These are phyloP conservation scores for Megalurothrips usitatus DNA, from an alignment of 2,888 invertebrate species.

Conservation along the genomic window DNA sequence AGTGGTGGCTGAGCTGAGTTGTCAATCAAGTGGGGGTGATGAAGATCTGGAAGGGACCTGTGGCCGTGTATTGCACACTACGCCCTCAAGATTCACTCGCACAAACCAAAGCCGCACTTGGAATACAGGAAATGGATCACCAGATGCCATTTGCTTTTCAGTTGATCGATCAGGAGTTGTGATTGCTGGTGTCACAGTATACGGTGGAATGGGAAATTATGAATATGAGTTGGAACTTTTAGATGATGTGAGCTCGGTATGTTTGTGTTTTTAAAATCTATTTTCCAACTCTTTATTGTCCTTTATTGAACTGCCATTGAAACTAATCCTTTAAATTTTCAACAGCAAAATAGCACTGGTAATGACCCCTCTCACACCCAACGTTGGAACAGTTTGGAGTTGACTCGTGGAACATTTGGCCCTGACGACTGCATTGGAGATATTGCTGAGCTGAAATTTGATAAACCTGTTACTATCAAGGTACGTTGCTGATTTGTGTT, in stretches of 20 bases:
- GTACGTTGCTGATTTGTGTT: constrained; percentile 47
- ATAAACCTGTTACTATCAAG: constrained; percentile 78
- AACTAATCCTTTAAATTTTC: constrained; percentile 34
- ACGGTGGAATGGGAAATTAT: constrained; percentile 81
- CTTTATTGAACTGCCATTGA: constrained; percentile 28
- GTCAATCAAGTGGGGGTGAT: constrained; percentile 71
- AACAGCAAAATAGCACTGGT: constrained; percentile 38
- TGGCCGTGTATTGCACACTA: constrained; percentile 74
- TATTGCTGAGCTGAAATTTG: constrained; percentile 85
- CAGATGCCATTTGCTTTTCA: constrained; percentile 92
- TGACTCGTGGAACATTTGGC: constrained; percentile 75
- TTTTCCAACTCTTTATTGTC: constrained; percentile 30
- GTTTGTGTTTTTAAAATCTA: constrained; percentile 28
- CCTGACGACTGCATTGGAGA: constrained; percentile 76
- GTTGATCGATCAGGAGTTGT: constrained; percentile 87
- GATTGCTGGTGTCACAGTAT: constrained; percentile 84
- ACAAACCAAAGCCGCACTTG: constrained; percentile 86
- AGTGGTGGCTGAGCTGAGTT: constrained; percentile 81
- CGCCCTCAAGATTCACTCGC: constrained; percentile 85
- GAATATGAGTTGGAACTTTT: constrained; percentile 88
- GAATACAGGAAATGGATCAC: constrained; percentile 96
- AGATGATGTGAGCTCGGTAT: constrained; percentile 59
- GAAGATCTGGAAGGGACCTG: constrained; percentile 68
- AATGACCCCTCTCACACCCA: constrained; percentile 60
- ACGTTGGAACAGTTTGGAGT: constrained; percentile 84